Base-by-base conservation (phyloP, 1,140 invertebrate genomes). In the Nasonia vitripennis region DNA sequence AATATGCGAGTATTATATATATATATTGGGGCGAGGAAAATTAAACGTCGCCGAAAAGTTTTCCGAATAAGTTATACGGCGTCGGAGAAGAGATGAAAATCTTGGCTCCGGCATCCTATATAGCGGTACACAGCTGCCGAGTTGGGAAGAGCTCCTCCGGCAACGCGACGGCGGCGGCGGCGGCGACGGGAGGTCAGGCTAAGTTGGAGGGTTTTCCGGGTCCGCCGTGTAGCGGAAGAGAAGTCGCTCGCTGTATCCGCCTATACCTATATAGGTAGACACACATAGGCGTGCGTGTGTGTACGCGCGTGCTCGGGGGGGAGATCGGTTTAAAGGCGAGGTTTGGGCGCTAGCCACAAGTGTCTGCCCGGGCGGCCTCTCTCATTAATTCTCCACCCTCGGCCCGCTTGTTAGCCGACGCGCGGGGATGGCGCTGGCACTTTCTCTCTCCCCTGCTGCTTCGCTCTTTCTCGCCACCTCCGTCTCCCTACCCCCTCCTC, bases 381-480 rank as follows among this genome's bases (percentile, higher is more conserved):
- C 92, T 93, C 92, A 93, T 93, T 93, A 93, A 93, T 93, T 93
- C 92, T 93, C 92, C 91, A 92, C 92, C 92, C 92, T 93, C 92
- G 92, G 91, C 92, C 55, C 20, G 91, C 92, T 93, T 92, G 92
- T 92, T 93, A 93, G 78, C 84, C 75, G 45, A 41, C 78, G 71
- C 71, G 91, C 73, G 91, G 91, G 90, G 90, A 92, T 91, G 91
- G 88, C 87, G 89, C 88, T 87, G 87, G 87, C 87, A 88, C 87
- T 89, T 89, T 89, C 89, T 88, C 87, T 87, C 87, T 83, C 78
- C 78, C 78, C 55, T 68, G 80, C 31, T 82, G 81, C 85, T 67
- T 83, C 70, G 71, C 74, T 70, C 87, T 86, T 84, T 86, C 81
- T 88, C 86, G 84, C 85, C 77, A 88, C 79, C 45, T 81, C 27